These are phyloP conservation scores for Araneus ventricosus DNA, from an alignment of 1,140 invertebrate genomes.

Conservation along the genomic window DNA sequence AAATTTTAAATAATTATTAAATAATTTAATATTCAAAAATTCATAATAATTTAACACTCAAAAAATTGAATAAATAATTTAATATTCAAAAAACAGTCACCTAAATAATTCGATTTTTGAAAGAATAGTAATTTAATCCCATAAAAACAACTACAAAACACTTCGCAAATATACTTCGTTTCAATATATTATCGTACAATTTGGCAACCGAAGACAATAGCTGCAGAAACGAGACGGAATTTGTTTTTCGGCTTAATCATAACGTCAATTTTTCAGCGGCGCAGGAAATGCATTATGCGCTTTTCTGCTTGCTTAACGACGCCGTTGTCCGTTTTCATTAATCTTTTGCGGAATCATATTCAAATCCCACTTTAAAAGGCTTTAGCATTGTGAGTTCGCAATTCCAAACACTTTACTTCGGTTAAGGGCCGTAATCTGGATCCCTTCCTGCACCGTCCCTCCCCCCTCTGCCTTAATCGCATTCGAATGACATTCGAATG, in stretches of 20 bases:
- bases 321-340: constrained; percentile 28
- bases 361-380: constrained; percentile 10
- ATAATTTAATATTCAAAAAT: too few relatives aligned
- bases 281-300: not conserved
- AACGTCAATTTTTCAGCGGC: not conserved
- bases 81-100: too few relatives aligned
- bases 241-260: not conserved
- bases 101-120: too few relatives aligned
- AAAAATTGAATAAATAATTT: too few relatives aligned
- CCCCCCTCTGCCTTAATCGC: constrained; percentile 50
- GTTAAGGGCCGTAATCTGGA: too few relatives aligned
- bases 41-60: too few relatives aligned
- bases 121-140: too few relatives aligned
- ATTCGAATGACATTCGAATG: constrained; percentile 68
- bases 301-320: constrained; percentile 31
- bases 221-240: not conserved
- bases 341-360: constrained; percentile 45
- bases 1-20: too few relatives aligned
- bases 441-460: not conserved
- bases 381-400: constrained; percentile 18
- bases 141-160: too few relatives aligned
- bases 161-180: too few relatives aligned
- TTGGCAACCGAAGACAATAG: not conserved
- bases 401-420: constrained; percentile 32
- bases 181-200: too few relatives aligned